Evolutionary conservation across 2,797 vertebrate genomes (phyloP).

Genomic region (Acestrorhynchus altus): DNA sequence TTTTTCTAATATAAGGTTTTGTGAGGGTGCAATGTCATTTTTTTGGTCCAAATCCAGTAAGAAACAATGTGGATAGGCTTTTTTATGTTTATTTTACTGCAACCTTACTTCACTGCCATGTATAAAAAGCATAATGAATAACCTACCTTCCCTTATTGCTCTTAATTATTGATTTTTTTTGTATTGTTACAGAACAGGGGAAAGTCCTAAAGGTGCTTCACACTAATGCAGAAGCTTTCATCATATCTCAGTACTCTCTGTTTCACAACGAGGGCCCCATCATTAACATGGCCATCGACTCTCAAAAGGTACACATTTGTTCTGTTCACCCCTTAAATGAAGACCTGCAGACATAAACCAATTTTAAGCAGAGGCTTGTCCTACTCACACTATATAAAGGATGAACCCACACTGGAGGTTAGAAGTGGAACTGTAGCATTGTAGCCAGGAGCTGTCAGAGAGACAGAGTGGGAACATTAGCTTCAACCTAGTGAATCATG

Average conservation of each 20-base stretch:
- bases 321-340: neutral
- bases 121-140: neutral
- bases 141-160: neutral
- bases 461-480: constrained; percentile 17
- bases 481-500: constrained; percentile 7
- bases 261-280: constrained; percentile 81
- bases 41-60: too few relatives aligned
- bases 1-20: too few relatives aligned
- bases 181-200: constrained; percentile 76
- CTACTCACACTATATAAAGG: neutral
- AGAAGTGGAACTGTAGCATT: neutral
- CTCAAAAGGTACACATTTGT: constrained; percentile 72
- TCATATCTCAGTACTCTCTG: constrained; percentile 82
- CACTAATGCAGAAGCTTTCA: constrained; percentile 77
- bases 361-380: neutral
- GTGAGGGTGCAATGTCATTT: too few relatives aligned
- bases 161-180: constrained; percentile 12
- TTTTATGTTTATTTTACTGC: too few relatives aligned
- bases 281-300: constrained; percentile 81
- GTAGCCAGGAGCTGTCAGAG: neutral
- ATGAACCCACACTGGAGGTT: constrained; percentile 1
- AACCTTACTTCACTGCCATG: too few relatives aligned
- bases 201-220: constrained; percentile 85
- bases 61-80: too few relatives aligned
- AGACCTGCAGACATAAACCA: neutral